Percentiles rank a stretch among this genome's conserved stretches.
phyloP scores from a whole-genome alignment of 2,113 vertebrate species.

The Bothrops jararaca region DNA sequence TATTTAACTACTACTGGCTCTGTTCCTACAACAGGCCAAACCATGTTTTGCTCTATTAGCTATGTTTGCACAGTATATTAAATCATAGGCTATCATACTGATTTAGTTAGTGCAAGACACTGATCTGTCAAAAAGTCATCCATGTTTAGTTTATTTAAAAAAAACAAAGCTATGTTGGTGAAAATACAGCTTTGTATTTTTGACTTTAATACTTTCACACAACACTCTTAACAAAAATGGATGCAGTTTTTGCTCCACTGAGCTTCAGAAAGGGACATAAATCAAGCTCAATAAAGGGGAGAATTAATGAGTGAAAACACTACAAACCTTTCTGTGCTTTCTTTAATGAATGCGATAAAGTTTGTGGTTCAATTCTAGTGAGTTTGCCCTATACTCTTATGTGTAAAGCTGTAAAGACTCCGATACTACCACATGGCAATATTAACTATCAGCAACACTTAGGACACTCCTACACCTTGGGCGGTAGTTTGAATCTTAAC shows the following conservation, averaged over 20 bases:
- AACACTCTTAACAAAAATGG: background rate
- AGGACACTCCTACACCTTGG: background rate
- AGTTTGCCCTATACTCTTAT: background rate
- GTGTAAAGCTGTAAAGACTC: background rate
- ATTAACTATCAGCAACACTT: background rate
- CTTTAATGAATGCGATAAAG: background rate
- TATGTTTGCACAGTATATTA: background rate
- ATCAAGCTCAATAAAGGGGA: background rate
- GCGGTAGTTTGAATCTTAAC: background rate
- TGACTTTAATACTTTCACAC: background rate
- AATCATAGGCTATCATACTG: background rate
- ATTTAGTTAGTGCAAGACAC: background rate
- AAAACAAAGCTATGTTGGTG: background rate
- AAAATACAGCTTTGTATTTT: background rate
- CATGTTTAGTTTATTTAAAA: background rate
- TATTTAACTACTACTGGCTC: background rate
- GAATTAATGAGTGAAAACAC: background rate
- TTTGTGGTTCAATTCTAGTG: background rate
- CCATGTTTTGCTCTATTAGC: background rate
- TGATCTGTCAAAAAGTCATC: background rate
- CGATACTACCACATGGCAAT: background rate
- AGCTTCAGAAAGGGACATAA: background rate
- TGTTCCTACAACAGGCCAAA: background rate
- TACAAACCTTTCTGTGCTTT: background rate
- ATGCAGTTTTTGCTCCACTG: background rate